Percentiles rank a stretch among this genome's conserved stretches.
These are phyloP conservation scores for Stictocephala bisonia DNA, from an alignment of 2,888 invertebrate genomes.

Conservation along the genomic window DNA sequence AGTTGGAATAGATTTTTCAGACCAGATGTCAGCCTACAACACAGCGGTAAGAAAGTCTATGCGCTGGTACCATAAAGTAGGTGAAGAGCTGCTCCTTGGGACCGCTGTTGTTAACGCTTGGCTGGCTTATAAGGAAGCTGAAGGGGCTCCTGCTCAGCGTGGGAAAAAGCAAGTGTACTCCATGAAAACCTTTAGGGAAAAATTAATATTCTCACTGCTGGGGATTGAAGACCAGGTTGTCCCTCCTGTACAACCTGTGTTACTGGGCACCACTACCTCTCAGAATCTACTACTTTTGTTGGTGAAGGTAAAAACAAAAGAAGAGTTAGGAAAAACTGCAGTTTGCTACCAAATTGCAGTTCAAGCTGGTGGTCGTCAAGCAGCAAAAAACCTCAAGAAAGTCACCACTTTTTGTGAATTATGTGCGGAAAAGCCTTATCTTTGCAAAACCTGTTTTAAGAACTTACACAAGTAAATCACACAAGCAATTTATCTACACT, in stretches of 20 bases:
- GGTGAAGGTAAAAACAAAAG: conserved; percentile 17
- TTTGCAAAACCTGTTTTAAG: conserved; percentile 1
- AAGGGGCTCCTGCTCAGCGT: background rate
- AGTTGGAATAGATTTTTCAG: conserved; percentile 10
- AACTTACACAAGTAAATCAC: conserved; percentile 1
- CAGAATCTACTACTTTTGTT: background rate
- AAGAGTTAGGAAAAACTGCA: conserved; percentile 8
- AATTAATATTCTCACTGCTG: conserved; percentile 2
- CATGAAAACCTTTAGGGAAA: background rate
- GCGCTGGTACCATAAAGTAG: conserved; percentile 15
- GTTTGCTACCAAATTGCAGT: background rate
- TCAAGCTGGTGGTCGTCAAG: background rate
- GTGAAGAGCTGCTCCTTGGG: conserved; percentile 10
- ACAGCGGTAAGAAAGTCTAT: conserved; percentile 12
- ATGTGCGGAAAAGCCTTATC: background rate
- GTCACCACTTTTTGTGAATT: conserved; percentile 1
- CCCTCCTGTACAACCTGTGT: background rate
- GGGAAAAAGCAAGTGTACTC: conserved; percentile 4
- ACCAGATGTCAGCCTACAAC: conserved; percentile 16
- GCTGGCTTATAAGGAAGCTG: background rate
- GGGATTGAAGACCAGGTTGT: background rate
- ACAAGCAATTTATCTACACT: no score
- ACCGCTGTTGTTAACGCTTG: conserved; percentile 7
- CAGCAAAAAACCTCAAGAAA: background rate
- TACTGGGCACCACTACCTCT: background rate